Evolutionary conservation across 2,113 vertebrate genomes (phyloP).

Genomic region (Rostratula benghalensis): DNA sequence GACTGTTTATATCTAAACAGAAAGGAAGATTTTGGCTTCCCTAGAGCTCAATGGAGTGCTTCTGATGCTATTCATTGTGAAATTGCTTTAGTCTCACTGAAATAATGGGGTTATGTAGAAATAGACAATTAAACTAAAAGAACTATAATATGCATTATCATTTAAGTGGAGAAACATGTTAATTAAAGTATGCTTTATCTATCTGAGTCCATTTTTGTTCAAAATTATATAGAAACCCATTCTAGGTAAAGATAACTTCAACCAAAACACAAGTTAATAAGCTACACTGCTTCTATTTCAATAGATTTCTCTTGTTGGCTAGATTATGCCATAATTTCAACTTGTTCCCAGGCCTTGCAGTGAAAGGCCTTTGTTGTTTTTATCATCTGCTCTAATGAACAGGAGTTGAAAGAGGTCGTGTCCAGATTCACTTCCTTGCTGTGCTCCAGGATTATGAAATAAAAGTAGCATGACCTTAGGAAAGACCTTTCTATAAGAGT

Average conservation of each 20-base stretch:
- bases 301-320: not conserved
- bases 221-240: not conserved
- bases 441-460: conserved; percentile 32
- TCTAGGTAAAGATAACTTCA: not conserved
- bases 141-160: not conserved
- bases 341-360: not conserved
- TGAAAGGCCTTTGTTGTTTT: conserved; percentile 12
- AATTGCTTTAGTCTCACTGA: not conserved
- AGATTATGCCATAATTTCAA: not conserved
- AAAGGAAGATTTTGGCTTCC: not conserved
- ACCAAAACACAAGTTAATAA: not conserved
- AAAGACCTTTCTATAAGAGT: conserved; percentile 31
- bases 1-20: not conserved
- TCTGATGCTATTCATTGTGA: not conserved
- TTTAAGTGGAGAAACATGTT: not conserved
- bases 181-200: not conserved
- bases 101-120: not conserved
- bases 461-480: conserved; percentile 33
- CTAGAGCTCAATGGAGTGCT: not conserved
- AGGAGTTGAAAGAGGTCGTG: conserved; percentile 29
- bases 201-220: not conserved
- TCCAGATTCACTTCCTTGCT: conserved; percentile 33
- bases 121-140: not conserved
- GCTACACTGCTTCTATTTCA: not conserved
- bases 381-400: conserved; percentile 37